phyloP scores from a whole-genome alignment of 2,888 invertebrate genomes.

The Tridacna crocea region DNA sequence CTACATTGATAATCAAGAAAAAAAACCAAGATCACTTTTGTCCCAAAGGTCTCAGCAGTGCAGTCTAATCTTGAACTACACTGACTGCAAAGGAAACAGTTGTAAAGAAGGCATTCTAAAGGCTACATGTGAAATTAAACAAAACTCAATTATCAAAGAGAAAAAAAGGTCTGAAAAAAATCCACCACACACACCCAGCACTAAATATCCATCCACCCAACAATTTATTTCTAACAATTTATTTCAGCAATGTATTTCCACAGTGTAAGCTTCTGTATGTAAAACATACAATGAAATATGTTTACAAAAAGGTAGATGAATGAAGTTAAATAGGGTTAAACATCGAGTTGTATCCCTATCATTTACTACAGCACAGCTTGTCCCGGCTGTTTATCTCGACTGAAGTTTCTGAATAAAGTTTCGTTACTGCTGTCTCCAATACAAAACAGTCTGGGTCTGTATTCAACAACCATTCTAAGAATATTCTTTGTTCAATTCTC shows the following conservation, averaged over 20 bases:
- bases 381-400: not conserved
- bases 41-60: too few species aligned
- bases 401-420: not conserved
- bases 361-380: constrained; percentile 24
- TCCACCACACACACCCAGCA: not conserved
- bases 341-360: constrained; percentile 20
- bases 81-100: too few species aligned
- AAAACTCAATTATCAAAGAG: not conserved
- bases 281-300: constrained; percentile 20
- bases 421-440: too few species aligned
- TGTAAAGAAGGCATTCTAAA: too few species aligned
- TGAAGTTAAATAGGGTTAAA: constrained; percentile 28
- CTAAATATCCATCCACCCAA: not conserved
- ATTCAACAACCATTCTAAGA: too few species aligned
- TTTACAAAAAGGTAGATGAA: constrained; percentile 8
- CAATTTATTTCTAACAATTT: not conserved
- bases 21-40: too few species aligned
- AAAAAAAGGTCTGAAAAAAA: not conserved
- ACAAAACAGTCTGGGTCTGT: too few species aligned
- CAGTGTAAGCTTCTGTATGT: constrained; percentile 4
- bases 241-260: not conserved
- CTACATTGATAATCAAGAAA: too few species aligned
- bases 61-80: too few species aligned
- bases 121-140: too few species aligned
- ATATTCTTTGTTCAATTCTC: too few species aligned